Conservation (phyloP, 2,797 vertebrate species). For the Gephyroberyx darwinii region DNA sequence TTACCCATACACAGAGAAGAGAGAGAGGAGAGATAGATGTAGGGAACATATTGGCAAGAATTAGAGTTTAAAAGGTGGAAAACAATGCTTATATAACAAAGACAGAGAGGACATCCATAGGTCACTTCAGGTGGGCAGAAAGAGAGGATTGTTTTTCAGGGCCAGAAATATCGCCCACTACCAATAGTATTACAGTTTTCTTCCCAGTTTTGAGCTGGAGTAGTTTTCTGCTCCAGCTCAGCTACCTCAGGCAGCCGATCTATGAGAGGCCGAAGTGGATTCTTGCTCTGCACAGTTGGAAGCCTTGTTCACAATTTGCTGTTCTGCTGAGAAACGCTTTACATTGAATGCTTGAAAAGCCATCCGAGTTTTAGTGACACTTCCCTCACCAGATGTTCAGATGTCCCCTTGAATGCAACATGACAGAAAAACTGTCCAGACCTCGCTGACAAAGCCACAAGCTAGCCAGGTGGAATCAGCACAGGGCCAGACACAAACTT, state of each 20-base stretch:
- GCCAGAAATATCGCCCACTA: background rate
- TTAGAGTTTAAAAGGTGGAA: slow-evolving; percentile 10
- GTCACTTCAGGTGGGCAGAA: slow-evolving; percentile 2
- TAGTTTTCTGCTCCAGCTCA: background rate
- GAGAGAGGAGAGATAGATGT: background rate
- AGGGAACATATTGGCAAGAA: background rate
- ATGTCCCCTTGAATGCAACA: slow-evolving; percentile 10
- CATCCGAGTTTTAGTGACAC: slow-evolving; percentile 1
- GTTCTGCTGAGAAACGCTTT: background rate
- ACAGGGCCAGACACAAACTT: slow-evolving; percentile 2
- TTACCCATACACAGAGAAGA: background rate
- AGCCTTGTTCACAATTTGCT: background rate
- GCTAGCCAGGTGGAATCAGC: slow-evolving; percentile 10
- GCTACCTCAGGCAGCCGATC: slow-evolving; percentile 1
- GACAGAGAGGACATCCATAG: background rate
- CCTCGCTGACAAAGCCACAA: slow-evolving; percentile 21
- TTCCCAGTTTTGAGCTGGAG: no score
- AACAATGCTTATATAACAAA: slow-evolving; percentile 6
- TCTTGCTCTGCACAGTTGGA: background rate
- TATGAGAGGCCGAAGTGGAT: background rate
- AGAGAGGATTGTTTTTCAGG: slow-evolving; percentile 1
- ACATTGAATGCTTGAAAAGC: slow-evolving; percentile 1
- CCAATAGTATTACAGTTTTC: background rate
- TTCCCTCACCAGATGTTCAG: slow-evolving; percentile 10
- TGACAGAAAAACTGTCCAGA: slow-evolving; percentile 15